A percentile compares a stretch with the other conserved stretches of the same genome.
These are phyloP conservation scores for Cynoglossus semilaevis DNA, from an alignment of 2,113 vertebrate genomes.

Conservation along the genomic window DNA sequence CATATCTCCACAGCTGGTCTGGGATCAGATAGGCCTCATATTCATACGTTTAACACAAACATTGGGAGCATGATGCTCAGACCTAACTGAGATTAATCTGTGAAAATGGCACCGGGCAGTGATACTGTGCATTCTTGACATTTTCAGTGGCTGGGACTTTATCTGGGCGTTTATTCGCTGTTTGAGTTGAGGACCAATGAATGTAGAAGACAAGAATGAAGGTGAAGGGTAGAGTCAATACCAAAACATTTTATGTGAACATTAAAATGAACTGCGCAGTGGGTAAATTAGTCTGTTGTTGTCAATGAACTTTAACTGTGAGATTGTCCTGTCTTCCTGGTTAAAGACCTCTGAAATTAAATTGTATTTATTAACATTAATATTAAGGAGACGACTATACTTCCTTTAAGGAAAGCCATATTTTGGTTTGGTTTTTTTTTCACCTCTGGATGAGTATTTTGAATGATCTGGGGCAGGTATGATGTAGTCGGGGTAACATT, in stretches of 20 bases:
- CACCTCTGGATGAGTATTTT: neutral
- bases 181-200: slow-evolving; percentile 37
- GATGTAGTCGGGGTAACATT: neutral
- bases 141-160: neutral
- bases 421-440: no score
- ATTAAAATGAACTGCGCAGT: slow-evolving; percentile 33
- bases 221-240: slow-evolving; percentile 6
- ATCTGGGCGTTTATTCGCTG: slow-evolving; percentile 11
- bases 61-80: slow-evolving; percentile 4
- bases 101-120: slow-evolving; percentile 15
- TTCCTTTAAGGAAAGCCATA: no score
- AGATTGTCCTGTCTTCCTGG: slow-evolving; percentile 30
- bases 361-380: slow-evolving; percentile 5
- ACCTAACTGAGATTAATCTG: slow-evolving; percentile 25
- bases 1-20: slow-evolving; percentile 98
- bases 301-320: slow-evolving; percentile 25
- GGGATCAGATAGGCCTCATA: slow-evolving; percentile 84
- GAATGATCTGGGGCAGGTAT: neutral
- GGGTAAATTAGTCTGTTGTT: slow-evolving; percentile 11
- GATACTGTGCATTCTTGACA: neutral
- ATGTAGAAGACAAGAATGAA: slow-evolving; percentile 19
- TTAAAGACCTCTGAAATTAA: neutral
- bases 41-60: slow-evolving; percentile 2
- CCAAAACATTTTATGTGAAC: slow-evolving; percentile 22
- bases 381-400: no score